Evolutionary conservation across 2,888 invertebrate species (phyloP).

Genomic region (Smittia sp.): DNA sequence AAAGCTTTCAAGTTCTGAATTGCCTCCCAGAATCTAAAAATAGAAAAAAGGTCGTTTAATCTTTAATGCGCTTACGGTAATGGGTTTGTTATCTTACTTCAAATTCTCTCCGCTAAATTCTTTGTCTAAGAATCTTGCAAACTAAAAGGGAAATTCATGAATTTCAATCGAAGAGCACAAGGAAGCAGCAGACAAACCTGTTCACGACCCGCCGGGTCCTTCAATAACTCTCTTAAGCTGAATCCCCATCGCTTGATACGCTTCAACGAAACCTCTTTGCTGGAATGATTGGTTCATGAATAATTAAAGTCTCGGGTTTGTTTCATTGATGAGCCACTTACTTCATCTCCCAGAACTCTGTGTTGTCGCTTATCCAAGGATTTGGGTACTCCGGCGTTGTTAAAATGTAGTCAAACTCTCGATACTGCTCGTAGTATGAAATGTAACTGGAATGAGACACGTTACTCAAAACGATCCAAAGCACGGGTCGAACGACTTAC

Average conservation of each 20-base stretch:
- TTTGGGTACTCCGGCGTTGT: constrained; percentile 91
- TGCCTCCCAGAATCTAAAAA: constrained; percentile 86
- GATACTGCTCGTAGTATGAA: constrained; percentile 91
- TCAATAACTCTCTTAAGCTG: constrained; percentile 88
- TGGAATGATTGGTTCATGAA: constrained; percentile 49
- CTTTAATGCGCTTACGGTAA: not conserved
- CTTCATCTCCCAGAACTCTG: constrained; percentile 97
- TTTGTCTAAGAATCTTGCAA: constrained; percentile 92
- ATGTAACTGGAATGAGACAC: constrained; percentile 65
- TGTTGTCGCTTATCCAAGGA: constrained; percentile 95
- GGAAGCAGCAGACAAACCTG: constrained; percentile 60
- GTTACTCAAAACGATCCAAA: too few species aligned
- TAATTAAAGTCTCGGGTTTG: constrained; percentile 32
- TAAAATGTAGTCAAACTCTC: constrained; percentile 94
- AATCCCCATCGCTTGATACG: constrained; percentile 97
- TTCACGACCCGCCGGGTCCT: constrained; percentile 92
- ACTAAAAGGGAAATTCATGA: constrained; percentile 49
- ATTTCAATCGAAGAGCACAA: not conserved
- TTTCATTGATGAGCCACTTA: constrained; percentile 62
- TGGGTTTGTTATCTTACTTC: constrained; percentile 62
- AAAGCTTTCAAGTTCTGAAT: constrained; percentile 88
- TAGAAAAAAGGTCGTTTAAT: constrained; percentile 18
- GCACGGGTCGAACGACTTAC: constrained; percentile 62
- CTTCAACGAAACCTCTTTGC: constrained; percentile 88
- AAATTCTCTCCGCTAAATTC: constrained; percentile 99